phyloP scores from a whole-genome alignment of 2,113 vertebrate species.

The Oreocharis arfaki region DNA sequence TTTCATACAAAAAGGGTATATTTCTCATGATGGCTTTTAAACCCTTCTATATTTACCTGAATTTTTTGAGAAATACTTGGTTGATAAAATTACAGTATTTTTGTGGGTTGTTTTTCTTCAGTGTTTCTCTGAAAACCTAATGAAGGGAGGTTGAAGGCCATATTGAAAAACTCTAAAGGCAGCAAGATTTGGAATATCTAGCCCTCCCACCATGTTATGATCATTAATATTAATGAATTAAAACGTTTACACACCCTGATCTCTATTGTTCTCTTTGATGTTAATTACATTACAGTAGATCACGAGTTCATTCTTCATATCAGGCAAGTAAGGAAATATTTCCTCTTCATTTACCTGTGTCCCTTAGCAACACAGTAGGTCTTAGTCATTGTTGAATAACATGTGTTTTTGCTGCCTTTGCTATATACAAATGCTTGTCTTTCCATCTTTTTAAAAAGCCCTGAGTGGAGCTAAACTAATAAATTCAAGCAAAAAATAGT shows the following conservation, averaged over 20 bases:
- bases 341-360: constrained; percentile 55
- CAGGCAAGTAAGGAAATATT: constrained; percentile 51
- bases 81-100: not conserved
- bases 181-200: not conserved
- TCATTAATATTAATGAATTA: not conserved
- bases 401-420: not conserved
- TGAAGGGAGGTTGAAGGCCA: not conserved
- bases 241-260: not conserved
- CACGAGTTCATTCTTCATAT: constrained; percentile 45
- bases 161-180: not conserved
- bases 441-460: not conserved
- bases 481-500: not conserved
- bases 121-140: not conserved
- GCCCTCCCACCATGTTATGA: not conserved
- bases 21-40: not conserved
- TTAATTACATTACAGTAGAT: constrained; percentile 30
- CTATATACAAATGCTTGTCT: not conserved
- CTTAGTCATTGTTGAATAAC: not conserved
- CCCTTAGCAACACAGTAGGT: constrained; percentile 8
- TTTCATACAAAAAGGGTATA: not conserved
- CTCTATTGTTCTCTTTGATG: constrained; percentile 8
- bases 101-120: not conserved
- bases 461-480: not conserved
- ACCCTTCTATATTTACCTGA: not conserved
- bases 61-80: not conserved